These are phyloP conservation scores for Hystrix brachyura DNA, from an alignment of 2,113 vertebrate genomes.

Conservation along the genomic window DNA sequence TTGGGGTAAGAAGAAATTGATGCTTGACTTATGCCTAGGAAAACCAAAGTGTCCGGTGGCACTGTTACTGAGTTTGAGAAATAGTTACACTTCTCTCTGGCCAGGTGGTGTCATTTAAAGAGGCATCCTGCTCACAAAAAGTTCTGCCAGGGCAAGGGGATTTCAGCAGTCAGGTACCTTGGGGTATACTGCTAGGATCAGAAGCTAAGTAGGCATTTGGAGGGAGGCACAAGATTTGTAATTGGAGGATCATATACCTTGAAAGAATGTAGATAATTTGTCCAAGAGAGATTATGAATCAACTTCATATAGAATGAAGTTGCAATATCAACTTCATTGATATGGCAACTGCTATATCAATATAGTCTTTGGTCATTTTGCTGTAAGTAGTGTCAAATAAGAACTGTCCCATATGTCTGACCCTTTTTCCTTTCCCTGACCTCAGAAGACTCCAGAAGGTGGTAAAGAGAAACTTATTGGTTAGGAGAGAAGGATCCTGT, in stretches of 20 bases:
- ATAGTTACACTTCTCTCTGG: neutral
- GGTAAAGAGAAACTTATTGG: neutral
- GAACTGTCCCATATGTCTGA: neutral
- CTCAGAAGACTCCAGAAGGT: neutral
- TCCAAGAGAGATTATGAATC: neutral
- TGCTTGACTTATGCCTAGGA: neutral
- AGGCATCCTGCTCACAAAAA: neutral
- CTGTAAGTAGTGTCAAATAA: neutral
- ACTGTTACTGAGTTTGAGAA: conserved; percentile 3
- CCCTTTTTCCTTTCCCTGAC: neutral
- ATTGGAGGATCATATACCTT: neutral
- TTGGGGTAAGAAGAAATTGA: neutral
- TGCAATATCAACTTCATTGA: no score
- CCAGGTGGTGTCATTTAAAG: neutral
- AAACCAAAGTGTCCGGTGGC: neutral
- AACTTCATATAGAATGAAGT: neutral
- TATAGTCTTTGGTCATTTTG: neutral
- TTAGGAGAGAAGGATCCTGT: neutral
- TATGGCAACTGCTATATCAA: neutral
- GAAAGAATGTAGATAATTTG: neutral
- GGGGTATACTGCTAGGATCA: neutral
- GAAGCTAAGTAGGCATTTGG: neutral
- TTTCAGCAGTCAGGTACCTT: neutral
- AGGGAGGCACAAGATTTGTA: neutral
- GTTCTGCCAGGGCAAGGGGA: neutral